A percentile compares a stretch with the other conserved stretches of the same genome.
Evolutionary conservation across 2,888 invertebrate genomes (phyloP).

Genomic region (Mechanitis mazaeus): DNA sequence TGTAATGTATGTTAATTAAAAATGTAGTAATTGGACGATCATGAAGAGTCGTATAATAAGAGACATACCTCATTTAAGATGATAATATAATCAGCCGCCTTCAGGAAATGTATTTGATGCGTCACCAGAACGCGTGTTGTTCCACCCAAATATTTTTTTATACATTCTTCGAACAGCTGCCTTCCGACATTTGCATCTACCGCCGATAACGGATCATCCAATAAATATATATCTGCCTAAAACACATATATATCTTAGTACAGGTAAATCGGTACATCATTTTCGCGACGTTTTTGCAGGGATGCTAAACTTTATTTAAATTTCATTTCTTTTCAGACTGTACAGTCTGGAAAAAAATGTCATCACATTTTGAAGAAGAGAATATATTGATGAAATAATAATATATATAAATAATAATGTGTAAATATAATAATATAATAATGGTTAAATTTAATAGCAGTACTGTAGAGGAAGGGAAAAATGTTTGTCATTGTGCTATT

Average conservation of each 20-base stretch:
- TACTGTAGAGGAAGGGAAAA: no score
- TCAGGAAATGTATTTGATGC: slow-evolving; percentile 85
- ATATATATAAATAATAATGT: no score
- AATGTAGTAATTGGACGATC: neutral
- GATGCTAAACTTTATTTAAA: no score
- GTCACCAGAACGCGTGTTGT: slow-evolving; percentile 88
- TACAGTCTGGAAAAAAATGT: no score
- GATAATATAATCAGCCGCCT: slow-evolving; percentile 69
- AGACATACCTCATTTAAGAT: slow-evolving; percentile 67
- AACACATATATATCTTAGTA: slow-evolving; percentile 22
- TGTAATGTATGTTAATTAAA: slow-evolving; percentile 35
- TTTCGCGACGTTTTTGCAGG: no score
- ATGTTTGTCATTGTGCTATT: no score
- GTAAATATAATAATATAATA: no score
- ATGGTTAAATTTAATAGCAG: no score
- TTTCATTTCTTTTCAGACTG: no score
- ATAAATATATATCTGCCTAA: slow-evolving; percentile 84
- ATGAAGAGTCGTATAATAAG: neutral
- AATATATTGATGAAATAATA: no score
- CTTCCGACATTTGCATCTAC: slow-evolving; percentile 87
- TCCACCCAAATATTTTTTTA: slow-evolving; percentile 77
- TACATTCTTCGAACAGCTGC: slow-evolving; percentile 85
- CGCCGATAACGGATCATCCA: slow-evolving; percentile 90
- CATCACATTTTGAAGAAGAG: no score
- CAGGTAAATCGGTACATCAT: no score